Base-by-base conservation (phyloP, 2,113 vertebrate species). In the Dasyurus viverrinus region DNA sequence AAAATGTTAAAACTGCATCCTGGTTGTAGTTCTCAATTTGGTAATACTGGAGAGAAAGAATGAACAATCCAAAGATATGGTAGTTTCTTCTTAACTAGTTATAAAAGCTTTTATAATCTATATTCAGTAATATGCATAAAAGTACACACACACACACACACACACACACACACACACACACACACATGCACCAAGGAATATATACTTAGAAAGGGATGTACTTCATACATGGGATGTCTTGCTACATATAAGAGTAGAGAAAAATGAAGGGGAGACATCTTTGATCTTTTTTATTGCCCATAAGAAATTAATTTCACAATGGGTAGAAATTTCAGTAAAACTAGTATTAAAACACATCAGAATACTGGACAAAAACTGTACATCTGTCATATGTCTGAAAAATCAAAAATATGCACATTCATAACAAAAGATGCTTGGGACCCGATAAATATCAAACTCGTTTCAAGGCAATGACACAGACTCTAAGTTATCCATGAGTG, bases 361-460 rank as follows among this genome's bases (percentile, higher is more conserved):
- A 53, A 91, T 55, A 91, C 19, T 7, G 84, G 96, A 95, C 91
- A 84, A 93, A 30, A 92, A 94, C 93, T 90, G 95, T 68, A 84
- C 12, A 91, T 76, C 92, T 91, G 14, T 54, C 90, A 93, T 92
- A 42, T 47, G 93, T 84, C 90, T 95, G 53, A 93, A 93, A 96
- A 94, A 97, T 95, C 95, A 89, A 96, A 53, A 57, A n/a, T 55
- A 50, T 53, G 53, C 26, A 89, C 92, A 92, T 93, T 95, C 47
- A 90, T 93, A 95, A 94, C 93, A 53, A 94, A 94, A 90, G 60
- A 95, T 36, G 89, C 14, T 94, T 96, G 94, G 12, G 93, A 95
- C 94, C 94, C 54, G 92, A 94, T 89, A n/a, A 60, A 91, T 52
- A 89, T 93, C 90, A 91, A 95, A 96, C 50, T 90, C 92, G 93